Evolutionary conservation across 2,888 invertebrate species (phyloP).

Genomic region (Kuschelorhynchus macadamiae): DNA sequence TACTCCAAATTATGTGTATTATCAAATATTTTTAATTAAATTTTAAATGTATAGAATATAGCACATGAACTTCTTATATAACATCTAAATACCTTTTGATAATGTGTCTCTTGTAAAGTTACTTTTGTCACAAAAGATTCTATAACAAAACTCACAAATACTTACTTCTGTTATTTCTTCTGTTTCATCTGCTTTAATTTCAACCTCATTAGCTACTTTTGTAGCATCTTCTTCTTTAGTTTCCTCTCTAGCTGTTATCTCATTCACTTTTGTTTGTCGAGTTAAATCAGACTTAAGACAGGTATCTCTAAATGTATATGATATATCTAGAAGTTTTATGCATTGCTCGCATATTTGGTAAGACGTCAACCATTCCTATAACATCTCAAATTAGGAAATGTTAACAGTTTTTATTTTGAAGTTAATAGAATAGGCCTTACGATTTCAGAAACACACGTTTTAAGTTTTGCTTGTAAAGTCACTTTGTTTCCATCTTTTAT

Average conservation of each 20-base stretch:
- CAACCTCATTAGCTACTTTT: background rate
- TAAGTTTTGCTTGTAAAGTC: slow-evolving; percentile 49
- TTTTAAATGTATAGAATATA: no score
- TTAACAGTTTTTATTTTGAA: no score
- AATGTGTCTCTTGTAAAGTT: no score
- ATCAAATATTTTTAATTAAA: no score
- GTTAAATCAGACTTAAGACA: slow-evolving; percentile 54
- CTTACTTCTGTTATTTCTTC: no score
- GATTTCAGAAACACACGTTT: slow-evolving; percentile 52
- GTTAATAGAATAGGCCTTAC: slow-evolving; percentile 52
- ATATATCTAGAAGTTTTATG: slow-evolving; percentile 53
- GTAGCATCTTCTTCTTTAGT: slow-evolving; percentile 15
- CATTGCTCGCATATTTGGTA: slow-evolving; percentile 55
- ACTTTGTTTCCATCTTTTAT: slow-evolving; percentile 51
- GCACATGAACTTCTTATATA: no score
- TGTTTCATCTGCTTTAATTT: background rate
- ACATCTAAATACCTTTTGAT: no score
- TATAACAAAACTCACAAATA: no score
- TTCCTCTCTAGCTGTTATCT: slow-evolving; percentile 8
- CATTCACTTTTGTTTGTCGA: slow-evolving; percentile 39
- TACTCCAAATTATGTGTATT: no score
- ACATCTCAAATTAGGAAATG: no score
- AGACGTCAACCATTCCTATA: slow-evolving; percentile 52
- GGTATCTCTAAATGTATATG: slow-evolving; percentile 54
- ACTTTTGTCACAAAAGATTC: no score